phyloP scores from a whole-genome alignment of 2,888 invertebrate species.

The Drosophila paracracens region DNA sequence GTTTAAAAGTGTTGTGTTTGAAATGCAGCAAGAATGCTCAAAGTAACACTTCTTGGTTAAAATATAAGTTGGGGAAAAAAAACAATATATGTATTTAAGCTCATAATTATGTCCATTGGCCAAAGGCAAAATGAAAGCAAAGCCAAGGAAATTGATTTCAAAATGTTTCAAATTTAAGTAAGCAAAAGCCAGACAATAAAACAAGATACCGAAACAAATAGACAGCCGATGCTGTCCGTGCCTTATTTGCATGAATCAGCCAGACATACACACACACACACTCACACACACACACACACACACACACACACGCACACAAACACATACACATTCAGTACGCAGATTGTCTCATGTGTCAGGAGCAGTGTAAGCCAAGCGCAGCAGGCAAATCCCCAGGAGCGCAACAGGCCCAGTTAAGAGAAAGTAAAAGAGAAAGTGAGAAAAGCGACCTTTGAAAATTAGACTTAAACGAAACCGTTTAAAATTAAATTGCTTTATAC shows the following conservation, averaged over 20 bases:
- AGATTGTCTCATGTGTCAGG: constrained; percentile 17
- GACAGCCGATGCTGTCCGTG: constrained; percentile 40
- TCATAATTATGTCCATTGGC: constrained; percentile 43
- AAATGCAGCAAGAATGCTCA: background rate
- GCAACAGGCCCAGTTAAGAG: constrained; percentile 45
- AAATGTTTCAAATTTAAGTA: constrained; percentile 41
- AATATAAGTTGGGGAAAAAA: background rate
- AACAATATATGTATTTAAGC: background rate
- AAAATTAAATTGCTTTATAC: constrained; percentile 53
- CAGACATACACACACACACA: constrained; percentile 5
- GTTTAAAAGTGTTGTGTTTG: background rate
- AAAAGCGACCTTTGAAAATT: constrained; percentile 28
- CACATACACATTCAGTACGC: background rate
- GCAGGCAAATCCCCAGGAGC: constrained; percentile 46
- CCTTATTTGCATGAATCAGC: constrained; percentile 58
- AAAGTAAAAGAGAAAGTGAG: background rate
- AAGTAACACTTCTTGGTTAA: background rate
- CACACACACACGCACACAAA: background rate
- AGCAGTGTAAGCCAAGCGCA: constrained; percentile 23
- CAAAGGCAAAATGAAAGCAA: constrained; percentile 11
- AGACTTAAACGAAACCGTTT: constrained; percentile 57
- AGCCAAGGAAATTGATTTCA: constrained; percentile 34
- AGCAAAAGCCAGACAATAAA: constrained; percentile 39
- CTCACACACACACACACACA: background rate
- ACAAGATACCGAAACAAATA: constrained; percentile 47